Evolutionary conservation across 2,888 invertebrate species (phyloP).

Genomic region (Allophyes oxyacanthae): DNA sequence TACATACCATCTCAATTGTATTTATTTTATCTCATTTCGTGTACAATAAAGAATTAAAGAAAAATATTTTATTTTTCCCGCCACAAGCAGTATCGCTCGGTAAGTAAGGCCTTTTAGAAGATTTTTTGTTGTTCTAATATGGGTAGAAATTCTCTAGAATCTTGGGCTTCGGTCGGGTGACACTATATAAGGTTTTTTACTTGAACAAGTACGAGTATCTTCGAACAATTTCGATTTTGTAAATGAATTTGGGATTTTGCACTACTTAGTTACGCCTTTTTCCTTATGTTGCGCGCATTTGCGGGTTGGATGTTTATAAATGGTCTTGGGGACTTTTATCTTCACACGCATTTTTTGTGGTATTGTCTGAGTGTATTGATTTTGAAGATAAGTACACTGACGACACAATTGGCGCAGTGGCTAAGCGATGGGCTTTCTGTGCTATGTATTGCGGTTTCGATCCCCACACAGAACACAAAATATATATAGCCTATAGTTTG

Average conservation of each 20-base stretch:
- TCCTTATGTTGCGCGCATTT: background rate
- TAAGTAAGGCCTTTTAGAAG: conserved; percentile 30
- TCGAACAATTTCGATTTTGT: background rate
- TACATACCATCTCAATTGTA: too few species aligned
- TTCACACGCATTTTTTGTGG: background rate
- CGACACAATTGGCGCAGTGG: too few species aligned
- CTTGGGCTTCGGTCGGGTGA: conserved; percentile 3
- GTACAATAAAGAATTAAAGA: too few species aligned
- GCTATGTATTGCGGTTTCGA: too few species aligned
- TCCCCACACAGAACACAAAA: too few species aligned
- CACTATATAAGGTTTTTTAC: conserved; percentile 9
- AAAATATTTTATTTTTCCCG: too few species aligned
- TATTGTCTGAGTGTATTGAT: too few species aligned
- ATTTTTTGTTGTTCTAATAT: conserved; percentile 37
- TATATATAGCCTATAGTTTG: too few species aligned
- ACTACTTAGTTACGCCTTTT: conserved; percentile 1
- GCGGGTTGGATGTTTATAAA: background rate
- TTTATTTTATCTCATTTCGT: too few species aligned
- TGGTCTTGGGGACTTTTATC: background rate
- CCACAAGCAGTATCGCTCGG: background rate
- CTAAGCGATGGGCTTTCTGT: too few species aligned
- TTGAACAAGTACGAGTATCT: background rate
- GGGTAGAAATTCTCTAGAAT: conserved; percentile 15
- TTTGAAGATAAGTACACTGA: too few species aligned
- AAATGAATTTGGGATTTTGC: background rate